Evolutionary conservation across 2,113 vertebrate species (phyloP).

Genomic region (Oreamnos americanus): DNA sequence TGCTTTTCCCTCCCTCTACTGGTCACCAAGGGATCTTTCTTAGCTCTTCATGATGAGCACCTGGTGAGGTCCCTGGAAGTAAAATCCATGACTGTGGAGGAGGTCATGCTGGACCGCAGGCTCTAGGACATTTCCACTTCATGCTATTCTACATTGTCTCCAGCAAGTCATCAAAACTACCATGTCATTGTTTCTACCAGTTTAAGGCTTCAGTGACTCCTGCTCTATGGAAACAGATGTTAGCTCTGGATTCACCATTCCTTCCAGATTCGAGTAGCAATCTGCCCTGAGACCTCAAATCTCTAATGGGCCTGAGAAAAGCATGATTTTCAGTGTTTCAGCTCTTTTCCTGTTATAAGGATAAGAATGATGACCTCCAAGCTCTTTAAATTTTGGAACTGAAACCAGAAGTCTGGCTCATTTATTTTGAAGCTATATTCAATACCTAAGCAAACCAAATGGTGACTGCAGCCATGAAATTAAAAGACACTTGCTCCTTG

Average conservation of each 20-base stretch:
- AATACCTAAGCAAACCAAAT: not conserved
- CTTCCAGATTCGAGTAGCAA: not conserved
- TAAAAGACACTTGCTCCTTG: not conserved
- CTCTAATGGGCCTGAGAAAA: not conserved
- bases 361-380: not conserved
- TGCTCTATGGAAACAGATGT: not conserved
- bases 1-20: not conserved
- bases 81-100: not conserved
- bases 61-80: not conserved
- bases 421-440: not conserved
- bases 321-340: not conserved
- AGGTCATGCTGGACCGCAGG: not conserved
- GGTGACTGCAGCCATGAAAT: not conserved
- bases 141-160: not conserved
- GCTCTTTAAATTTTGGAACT: not conserved
- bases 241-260: not conserved
- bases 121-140: not conserved
- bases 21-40: not conserved
- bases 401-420: not conserved
- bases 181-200: no score
- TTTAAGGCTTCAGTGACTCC: not conserved
- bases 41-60: not conserved
- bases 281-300: not conserved
- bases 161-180: not conserved
- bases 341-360: not conserved